Conservation (phyloP, 2,113 vertebrate genomes). For the Bettongia penicillata region DNA sequence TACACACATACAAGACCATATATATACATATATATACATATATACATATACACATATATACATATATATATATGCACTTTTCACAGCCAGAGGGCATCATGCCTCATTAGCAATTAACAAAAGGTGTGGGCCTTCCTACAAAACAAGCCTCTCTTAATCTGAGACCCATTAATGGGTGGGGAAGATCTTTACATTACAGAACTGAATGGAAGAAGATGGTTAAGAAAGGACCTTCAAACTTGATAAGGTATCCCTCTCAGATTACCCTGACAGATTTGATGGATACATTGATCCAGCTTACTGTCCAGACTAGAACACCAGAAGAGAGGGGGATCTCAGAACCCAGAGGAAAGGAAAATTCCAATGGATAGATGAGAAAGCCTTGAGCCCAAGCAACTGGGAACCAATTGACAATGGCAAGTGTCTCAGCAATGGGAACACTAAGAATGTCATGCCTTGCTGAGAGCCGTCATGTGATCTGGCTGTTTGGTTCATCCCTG, state of each 20-base stretch:
- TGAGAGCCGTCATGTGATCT: not conserved
- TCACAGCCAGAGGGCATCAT: too few relatives aligned
- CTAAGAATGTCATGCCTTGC: too few relatives aligned
- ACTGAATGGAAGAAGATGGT: not conserved
- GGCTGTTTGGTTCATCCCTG: not conserved
- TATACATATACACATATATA: too few relatives aligned
- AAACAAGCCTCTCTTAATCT: too few relatives aligned
- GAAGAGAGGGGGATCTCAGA: not conserved
- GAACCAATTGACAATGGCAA: not conserved
- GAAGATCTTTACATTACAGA: not conserved
- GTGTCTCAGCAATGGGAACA: not conserved
- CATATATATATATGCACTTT: too few relatives aligned
- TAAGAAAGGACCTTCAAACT: not conserved
- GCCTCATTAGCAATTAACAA: too few relatives aligned
- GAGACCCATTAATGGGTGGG: too few relatives aligned
- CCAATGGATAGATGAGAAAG: not conserved
- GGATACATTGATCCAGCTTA: not conserved
- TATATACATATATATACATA: too few relatives aligned
- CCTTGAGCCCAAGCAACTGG: not conserved
- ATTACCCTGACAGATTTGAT: not conserved
- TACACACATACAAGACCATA: too few relatives aligned
- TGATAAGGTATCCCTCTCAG: not conserved
- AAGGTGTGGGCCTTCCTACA: too few relatives aligned
- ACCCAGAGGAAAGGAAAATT: not conserved
- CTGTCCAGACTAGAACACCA: not conserved